These are phyloP conservation scores for Leptopterna dolabrata DNA, from an alignment of 2,888 invertebrate species.

Conservation along the genomic window DNA sequence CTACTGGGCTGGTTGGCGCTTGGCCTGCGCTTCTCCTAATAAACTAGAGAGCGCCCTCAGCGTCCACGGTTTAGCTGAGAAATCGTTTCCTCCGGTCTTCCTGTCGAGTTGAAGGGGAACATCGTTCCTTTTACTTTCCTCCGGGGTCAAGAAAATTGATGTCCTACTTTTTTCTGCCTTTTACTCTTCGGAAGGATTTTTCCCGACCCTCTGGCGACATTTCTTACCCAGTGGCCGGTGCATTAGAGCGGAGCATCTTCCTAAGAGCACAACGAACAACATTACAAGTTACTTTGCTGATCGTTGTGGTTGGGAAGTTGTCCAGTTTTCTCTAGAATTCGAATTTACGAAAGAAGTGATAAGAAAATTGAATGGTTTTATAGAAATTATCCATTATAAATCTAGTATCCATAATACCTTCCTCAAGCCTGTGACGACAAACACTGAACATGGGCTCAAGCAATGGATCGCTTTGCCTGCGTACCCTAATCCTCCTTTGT, in stretches of 20 bases:
- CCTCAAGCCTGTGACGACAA: no score
- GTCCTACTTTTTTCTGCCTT: neutral
- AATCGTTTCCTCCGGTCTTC: neutral
- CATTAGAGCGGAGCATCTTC: neutral
- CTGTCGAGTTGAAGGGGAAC: neutral
- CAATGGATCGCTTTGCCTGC: no score
- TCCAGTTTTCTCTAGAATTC: no score
- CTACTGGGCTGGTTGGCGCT: conserved; percentile 1
- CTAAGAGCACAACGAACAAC: neutral
- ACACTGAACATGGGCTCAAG: no score
- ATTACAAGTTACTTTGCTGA: no score
- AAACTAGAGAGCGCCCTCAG: neutral
- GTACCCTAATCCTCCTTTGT: no score
- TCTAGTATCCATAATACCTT: no score
- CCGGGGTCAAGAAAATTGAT: conserved; percentile 7
- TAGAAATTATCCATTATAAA: no score
- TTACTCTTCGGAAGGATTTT: neutral
- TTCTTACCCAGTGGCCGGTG: neutral
- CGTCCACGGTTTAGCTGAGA: neutral
- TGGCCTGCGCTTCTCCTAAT: neutral
- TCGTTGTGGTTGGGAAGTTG: no score
- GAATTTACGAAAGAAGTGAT: no score
- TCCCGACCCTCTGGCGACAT: neutral
- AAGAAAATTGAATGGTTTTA: no score
- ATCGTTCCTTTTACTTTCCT: conserved; percentile 7